Evolutionary conservation across 23 tunicate species (phyloP).

Genomic region (Trididemnum miniatum): DNA sequence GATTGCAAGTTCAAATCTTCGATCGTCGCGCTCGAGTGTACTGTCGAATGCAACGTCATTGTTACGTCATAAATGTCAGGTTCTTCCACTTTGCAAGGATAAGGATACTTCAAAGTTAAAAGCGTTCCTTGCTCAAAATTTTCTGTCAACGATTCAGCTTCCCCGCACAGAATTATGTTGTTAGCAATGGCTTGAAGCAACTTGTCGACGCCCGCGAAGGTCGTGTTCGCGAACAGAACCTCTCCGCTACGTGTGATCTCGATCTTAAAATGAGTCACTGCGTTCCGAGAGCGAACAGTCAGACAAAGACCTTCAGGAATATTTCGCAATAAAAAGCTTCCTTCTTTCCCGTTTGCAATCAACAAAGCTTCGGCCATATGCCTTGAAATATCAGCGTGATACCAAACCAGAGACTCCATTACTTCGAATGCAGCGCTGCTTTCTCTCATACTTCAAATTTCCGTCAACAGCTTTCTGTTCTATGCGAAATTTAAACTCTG

Average conservation of each 20-base stretch:
- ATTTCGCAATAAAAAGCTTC: slow-evolving; percentile 59
- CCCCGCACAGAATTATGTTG: slow-evolving; percentile 67
- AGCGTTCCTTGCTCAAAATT: slow-evolving; percentile 76
- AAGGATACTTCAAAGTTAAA: slow-evolving; percentile 50
- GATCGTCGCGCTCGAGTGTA: slow-evolving; percentile 39
- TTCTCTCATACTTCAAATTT: too few relatives aligned
- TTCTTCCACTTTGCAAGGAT: slow-evolving; percentile 45
- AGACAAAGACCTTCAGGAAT: slow-evolving; percentile 35
- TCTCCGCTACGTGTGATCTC: slow-evolving; percentile 27
- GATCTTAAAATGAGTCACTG: slow-evolving; percentile 81
- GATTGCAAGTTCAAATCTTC: slow-evolving; percentile 32
- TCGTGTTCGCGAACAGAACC: slow-evolving; percentile 50
- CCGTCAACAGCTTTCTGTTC: too few relatives aligned
- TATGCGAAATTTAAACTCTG: too few relatives aligned
- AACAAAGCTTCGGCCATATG: slow-evolving; percentile 75
- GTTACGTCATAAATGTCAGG: slow-evolving; percentile 53
- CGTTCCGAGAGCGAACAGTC: slow-evolving; percentile 64
- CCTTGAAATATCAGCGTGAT: slow-evolving; percentile 58
- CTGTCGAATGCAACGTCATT: slow-evolving; percentile 75
- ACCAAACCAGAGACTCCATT: slow-evolving; percentile 63
- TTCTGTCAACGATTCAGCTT: slow-evolving; percentile 50
- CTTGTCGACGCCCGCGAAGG: slow-evolving; percentile 50
- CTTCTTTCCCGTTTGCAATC: slow-evolving; percentile 71
- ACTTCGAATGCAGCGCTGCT: not conserved
- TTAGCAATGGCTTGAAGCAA: slow-evolving; percentile 63